A percentile compares a stretch with the other conserved stretches of the same genome.
These are phyloP conservation scores for Anarhynchus alexandrinus DNA, from an alignment of 2,113 vertebrate genomes.

Conservation along the genomic window DNA sequence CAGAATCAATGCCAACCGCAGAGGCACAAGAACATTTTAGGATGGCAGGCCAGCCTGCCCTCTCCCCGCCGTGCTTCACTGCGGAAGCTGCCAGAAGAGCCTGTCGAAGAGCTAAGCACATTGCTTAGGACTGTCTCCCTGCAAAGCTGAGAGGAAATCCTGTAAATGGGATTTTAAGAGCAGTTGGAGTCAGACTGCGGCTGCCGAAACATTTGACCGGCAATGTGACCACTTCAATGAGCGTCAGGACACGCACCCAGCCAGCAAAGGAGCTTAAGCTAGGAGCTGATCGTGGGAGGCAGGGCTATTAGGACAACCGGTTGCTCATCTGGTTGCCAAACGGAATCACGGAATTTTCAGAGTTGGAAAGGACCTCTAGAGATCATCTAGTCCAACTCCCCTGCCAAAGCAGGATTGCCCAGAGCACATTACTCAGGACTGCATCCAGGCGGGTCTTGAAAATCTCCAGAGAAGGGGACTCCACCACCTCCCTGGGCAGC, in stretches of 20 bases:
- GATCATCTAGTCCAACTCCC: too few species aligned
- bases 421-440: too few species aligned
- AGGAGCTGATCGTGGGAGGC: neutral
- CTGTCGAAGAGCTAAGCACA: neutral
- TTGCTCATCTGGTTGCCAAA: neutral
- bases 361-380: too few species aligned
- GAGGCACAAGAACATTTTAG: neutral
- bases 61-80: neutral
- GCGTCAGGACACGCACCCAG: neutral
- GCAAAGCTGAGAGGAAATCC: neutral
- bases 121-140: neutral
- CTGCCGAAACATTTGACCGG: neutral
- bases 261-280: neutral
- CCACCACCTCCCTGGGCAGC: too few species aligned
- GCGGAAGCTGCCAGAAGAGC: neutral
- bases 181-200: neutral
- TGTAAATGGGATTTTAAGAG: slow-evolving; percentile 24
- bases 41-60: neutral
- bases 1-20: neutral
- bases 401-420: too few species aligned
- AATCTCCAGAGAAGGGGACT: too few species aligned
- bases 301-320: neutral
- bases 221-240: neutral
- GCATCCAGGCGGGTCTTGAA: too few species aligned
- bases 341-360: too few species aligned